Conservation (phyloP, 2,888 invertebrate genomes). For the Hoplodrina blanda region DNA sequence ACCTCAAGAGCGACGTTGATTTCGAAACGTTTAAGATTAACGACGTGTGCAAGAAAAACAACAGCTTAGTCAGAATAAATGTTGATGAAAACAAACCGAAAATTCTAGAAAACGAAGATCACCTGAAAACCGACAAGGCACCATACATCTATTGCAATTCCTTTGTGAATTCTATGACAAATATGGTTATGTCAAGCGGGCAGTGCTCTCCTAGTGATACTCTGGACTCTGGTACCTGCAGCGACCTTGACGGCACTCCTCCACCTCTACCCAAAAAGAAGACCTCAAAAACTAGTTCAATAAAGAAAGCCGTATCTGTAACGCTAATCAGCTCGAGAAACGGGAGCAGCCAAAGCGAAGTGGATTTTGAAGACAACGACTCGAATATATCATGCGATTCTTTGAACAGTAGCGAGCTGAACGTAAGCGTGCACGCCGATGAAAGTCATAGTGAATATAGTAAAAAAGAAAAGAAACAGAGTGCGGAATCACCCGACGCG, state of each 20-base stretch:
- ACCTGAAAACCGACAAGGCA: slow-evolving; percentile 84
- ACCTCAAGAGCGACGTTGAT: slow-evolving; percentile 86
- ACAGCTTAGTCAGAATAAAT: slow-evolving; percentile 91
- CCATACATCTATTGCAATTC: slow-evolving; percentile 92
- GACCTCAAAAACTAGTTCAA: slow-evolving; percentile 85
- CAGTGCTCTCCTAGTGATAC: slow-evolving; percentile 96
- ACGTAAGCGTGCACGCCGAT: slow-evolving; percentile 88
- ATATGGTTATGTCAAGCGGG: slow-evolving; percentile 93
- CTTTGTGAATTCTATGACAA: slow-evolving; percentile 88
- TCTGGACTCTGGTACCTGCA: slow-evolving; percentile 96
- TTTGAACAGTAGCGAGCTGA: slow-evolving; percentile 93
- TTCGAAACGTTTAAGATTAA: slow-evolving; percentile 83
- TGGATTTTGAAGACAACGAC: slow-evolving; percentile 93
- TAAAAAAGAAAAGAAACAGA: slow-evolving; percentile 84
- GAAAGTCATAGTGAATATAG: slow-evolving; percentile 85
- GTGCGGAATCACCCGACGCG: slow-evolving; percentile 77
- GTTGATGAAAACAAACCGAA: slow-evolving; percentile 86
- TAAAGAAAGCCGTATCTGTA: slow-evolving; percentile 89
- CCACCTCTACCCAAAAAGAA: slow-evolving; percentile 93
- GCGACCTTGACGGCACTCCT: slow-evolving; percentile 94
- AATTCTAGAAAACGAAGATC: slow-evolving; percentile 89
- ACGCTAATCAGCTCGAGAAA: slow-evolving; percentile 90
- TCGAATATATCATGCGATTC: slow-evolving; percentile 96
- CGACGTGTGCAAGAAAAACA: slow-evolving; percentile 84
- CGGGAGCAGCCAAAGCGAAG: slow-evolving; percentile 92